Conservation (phyloP, 2,797 vertebrate genomes). For the Channallabes apus region DNA sequence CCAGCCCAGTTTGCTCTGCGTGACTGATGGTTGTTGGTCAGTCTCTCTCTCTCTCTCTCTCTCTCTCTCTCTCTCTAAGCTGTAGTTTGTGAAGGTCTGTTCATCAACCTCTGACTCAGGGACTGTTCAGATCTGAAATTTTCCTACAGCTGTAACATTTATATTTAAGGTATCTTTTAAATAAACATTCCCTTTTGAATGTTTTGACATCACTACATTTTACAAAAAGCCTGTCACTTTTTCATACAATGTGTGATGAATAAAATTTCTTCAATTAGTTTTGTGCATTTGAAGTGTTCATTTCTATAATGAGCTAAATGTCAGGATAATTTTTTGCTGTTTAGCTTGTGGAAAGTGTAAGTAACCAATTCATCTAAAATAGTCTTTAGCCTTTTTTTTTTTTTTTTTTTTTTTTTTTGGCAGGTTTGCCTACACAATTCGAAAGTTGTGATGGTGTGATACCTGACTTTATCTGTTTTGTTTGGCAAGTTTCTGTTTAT, state of each 20-base stretch:
- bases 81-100: slow-evolving; percentile 70
- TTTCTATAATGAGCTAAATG: neutral
- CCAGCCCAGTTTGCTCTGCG: slow-evolving; percentile 33
- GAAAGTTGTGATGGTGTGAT: neutral
- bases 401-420: no score
- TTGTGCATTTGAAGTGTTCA: neutral
- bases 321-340: neutral
- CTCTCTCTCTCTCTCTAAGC: slow-evolving; percentile 32
- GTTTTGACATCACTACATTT: neutral
- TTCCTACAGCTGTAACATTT: slow-evolving; percentile 53
- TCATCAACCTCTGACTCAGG: slow-evolving; percentile 70
- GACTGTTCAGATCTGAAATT: slow-evolving; percentile 71
- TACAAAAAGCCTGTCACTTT: neutral
- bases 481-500: no score
- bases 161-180: neutral
- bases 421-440: neutral
- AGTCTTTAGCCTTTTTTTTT: neutral
- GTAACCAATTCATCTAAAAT: neutral
- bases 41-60: neutral
- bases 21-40: slow-evolving; percentile 27
- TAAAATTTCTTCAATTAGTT: neutral
- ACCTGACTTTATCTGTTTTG: neutral
- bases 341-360: neutral
- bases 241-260: neutral
- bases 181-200: neutral